Evolutionary conservation across 2,113 vertebrate species (phyloP).

Genomic region (Caretta caretta): DNA sequence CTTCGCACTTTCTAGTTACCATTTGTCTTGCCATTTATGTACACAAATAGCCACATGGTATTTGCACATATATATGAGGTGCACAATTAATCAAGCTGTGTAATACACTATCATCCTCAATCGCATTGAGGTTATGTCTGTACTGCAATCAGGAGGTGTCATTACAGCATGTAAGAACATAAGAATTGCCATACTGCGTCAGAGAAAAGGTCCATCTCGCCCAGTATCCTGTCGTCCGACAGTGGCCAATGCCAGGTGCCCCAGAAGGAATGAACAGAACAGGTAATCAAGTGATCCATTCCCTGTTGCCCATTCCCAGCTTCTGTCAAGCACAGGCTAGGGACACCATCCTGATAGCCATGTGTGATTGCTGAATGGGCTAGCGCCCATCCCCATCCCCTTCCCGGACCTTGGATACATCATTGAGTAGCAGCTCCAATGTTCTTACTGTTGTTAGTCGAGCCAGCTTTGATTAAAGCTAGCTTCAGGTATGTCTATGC

Average conservation of each 20-base stretch:
- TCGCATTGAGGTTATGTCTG: background rate
- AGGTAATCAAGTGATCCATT: too few relatives aligned
- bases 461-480: background rate
- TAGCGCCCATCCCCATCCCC: background rate
- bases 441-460: background rate
- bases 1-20: background rate
- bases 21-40: background rate
- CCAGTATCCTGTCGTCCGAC: too few relatives aligned
- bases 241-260: too few relatives aligned
- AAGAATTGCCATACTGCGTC: too few relatives aligned
- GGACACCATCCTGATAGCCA: too few relatives aligned
- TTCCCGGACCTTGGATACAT: background rate
- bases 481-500: background rate
- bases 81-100: background rate
- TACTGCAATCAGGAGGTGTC: background rate
- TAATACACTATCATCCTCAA: background rate
- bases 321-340: too few relatives aligned
- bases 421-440: background rate
- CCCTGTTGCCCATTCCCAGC: too few relatives aligned
- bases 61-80: background rate
- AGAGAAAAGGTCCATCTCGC: too few relatives aligned
- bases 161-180: background rate
- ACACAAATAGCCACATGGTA: background rate
- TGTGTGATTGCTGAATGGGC: background rate
- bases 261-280: too few relatives aligned